Evolutionary conservation across 2,797 vertebrate genomes (phyloP).

Genomic region (Anisognathus igniventris): DNA sequence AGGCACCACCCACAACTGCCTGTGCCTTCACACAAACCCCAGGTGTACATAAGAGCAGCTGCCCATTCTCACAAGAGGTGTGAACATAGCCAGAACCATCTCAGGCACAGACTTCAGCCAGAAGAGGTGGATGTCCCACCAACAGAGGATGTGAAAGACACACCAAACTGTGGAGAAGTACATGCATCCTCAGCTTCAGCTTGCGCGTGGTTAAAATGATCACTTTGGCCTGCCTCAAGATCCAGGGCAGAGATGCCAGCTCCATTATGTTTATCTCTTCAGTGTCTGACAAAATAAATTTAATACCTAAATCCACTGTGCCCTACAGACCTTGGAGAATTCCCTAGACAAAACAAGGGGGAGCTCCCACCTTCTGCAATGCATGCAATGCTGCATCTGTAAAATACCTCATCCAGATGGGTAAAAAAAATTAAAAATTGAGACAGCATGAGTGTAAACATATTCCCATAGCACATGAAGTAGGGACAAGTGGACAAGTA

Average conservation of each 20-base stretch:
- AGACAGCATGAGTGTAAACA: constrained; percentile 33
- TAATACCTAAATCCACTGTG: neutral
- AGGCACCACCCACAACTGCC: accelerated
- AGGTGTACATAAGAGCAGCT: neutral
- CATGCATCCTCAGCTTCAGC: neutral
- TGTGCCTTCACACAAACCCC: neutral
- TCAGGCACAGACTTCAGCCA: neutral
- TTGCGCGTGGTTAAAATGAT: neutral
- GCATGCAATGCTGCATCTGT: neutral
- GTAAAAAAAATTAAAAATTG: neutral
- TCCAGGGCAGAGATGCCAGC: accelerated
- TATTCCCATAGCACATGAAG: constrained; percentile 30
- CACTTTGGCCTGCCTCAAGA: neutral
- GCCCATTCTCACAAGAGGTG: neutral
- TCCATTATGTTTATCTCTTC: neutral
- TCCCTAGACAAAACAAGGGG: neutral
- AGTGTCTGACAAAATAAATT: neutral
- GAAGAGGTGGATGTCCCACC: neutral
- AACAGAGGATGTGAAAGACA: neutral
- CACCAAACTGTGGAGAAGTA: neutral
- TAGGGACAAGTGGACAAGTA: constrained; percentile 42
- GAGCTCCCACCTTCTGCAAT: neutral
- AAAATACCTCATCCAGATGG: constrained; percentile 12
- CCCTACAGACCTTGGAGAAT: neutral
- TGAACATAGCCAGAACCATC: neutral